Evolutionary conservation across 1,140 invertebrate species (phyloP).

Genomic region (Ruditapes philippinarum): DNA sequence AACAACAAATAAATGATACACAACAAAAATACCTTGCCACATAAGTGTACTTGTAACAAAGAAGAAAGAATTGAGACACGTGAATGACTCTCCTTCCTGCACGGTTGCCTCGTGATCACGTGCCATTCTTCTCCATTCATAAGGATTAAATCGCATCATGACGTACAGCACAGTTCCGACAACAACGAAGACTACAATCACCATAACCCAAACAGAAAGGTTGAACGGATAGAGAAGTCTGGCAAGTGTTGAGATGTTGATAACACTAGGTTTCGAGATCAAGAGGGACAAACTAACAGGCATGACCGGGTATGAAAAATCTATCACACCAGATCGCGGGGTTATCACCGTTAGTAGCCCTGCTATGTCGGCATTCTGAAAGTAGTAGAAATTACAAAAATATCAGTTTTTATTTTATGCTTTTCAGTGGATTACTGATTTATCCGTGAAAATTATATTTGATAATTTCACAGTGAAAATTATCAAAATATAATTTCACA

Average conservation of each 20-base stretch:
- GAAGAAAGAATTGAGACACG: constrained; percentile 82
- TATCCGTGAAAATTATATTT: no score
- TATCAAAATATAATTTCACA: no score
- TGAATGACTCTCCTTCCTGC: constrained; percentile 80
- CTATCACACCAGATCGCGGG: constrained; percentile 74
- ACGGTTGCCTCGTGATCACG: constrained; percentile 73
- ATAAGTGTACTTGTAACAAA: constrained; percentile 77
- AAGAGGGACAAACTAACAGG: constrained; percentile 79
- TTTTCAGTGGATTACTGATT: no score
- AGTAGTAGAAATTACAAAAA: no score
- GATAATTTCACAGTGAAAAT: no score
- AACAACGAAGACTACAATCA: constrained; percentile 87
- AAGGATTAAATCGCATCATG: constrained; percentile 94
- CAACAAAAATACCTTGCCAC: constrained; percentile 80
- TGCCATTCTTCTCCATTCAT: constrained; percentile 93
- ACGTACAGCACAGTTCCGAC: constrained; percentile 97
- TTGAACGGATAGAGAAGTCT: constrained; percentile 98
- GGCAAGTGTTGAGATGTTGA: constrained; percentile 90
- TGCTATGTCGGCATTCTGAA: constrained; percentile 82
- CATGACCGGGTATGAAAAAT: constrained; percentile 84
- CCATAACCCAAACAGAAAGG: constrained; percentile 89
- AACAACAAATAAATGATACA: no score
- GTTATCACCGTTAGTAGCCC: constrained; percentile 82
- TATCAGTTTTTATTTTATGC: no score
- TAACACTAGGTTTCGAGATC: constrained; percentile 75